phyloP scores from a whole-genome alignment of 92 coral and sea anemone species.

The Porites divaricata region DNA sequence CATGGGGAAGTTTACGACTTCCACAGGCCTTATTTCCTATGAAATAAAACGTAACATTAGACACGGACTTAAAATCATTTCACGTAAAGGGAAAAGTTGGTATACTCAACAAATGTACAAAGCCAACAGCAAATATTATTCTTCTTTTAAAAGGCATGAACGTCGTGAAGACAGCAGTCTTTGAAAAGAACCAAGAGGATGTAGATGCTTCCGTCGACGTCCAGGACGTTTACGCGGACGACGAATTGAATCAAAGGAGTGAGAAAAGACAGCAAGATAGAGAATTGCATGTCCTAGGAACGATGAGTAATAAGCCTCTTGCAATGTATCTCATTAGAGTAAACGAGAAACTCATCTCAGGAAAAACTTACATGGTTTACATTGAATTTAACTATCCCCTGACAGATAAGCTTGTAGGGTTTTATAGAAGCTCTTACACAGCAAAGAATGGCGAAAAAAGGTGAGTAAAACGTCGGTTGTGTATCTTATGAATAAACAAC shows the following conservation, averaged over 20 bases:
- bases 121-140: conserved; percentile 64
- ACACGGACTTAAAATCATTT: conserved; percentile 69
- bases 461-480: conserved; percentile 39
- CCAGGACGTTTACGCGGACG: neutral
- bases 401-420: conserved; percentile 74
- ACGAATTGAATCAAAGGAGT: neutral
- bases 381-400: conserved; percentile 63
- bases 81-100: conserved; percentile 67
- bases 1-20: conserved; percentile 75
- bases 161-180: conserved; percentile 36
- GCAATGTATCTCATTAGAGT: conserved; percentile 68
- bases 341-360: conserved; percentile 44
- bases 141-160: conserved; percentile 70
- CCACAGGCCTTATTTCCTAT: conserved; percentile 70
- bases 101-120: conserved; percentile 59
- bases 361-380: conserved; percentile 51
- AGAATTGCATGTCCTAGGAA: conserved; percentile 18
- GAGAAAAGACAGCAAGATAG: neutral
- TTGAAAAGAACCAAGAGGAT: neutral
- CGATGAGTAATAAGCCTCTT: conserved; percentile 44
- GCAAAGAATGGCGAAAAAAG: conserved; percentile 67
- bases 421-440: conserved; percentile 89
- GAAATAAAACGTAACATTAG: conserved; percentile 65
- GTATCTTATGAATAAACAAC: too few relatives aligned
- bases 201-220: neutral